Evolutionary conservation across 2,797 vertebrate genomes (phyloP).

Genomic region (Momotus momota): DNA sequence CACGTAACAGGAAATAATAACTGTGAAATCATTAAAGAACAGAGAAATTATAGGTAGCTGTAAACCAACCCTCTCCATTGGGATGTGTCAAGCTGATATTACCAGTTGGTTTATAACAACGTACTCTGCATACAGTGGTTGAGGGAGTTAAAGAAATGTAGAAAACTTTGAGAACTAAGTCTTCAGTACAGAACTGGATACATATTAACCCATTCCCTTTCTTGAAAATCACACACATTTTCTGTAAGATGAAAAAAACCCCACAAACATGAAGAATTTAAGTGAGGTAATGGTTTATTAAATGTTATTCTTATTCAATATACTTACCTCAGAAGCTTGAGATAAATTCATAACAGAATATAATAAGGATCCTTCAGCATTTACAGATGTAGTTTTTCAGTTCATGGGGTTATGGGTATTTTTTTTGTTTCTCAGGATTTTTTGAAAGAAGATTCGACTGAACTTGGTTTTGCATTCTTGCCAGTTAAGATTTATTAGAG

Average conservation of each 20-base stretch:
- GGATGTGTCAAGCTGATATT: not conserved
- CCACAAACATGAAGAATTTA: not conserved
- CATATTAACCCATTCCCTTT: not conserved
- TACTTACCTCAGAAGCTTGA: not conserved
- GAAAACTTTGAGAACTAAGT: not conserved
- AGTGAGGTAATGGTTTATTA: not conserved
- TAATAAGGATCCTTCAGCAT: not conserved
- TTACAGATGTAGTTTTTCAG: not conserved
- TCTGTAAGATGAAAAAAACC: not conserved
- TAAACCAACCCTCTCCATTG: not conserved
- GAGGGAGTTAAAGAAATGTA: not conserved
- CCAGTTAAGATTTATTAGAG: not conserved
- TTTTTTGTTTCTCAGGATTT: not conserved
- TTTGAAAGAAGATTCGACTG: not conserved
- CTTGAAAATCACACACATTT: not conserved
- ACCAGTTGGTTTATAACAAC: not conserved
- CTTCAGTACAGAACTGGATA: not conserved
- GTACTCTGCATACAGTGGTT: not conserved
- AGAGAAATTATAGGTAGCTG: not conserved
- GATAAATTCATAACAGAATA: not conserved
- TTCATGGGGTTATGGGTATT: not conserved
- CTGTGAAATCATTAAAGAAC: not conserved
- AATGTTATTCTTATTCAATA: not conserved
- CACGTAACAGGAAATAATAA: not conserved
- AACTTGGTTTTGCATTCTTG: not conserved